Evolutionary conservation across 2,888 invertebrate species (phyloP).

Genomic region (Lucinisca nassula): DNA sequence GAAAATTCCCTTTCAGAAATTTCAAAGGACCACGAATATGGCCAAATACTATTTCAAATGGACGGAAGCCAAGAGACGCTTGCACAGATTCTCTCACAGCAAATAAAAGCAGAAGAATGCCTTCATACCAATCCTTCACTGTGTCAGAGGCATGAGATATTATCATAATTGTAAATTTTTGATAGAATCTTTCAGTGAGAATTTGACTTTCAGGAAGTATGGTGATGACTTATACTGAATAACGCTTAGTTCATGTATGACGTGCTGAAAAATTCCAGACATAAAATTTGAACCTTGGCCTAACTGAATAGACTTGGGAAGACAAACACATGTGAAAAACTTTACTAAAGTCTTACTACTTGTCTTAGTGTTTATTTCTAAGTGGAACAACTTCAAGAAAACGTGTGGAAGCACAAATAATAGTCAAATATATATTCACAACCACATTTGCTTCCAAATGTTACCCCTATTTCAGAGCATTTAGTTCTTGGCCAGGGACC

Average conservation of each 20-base stretch:
- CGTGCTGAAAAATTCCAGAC: conserved; percentile 59
- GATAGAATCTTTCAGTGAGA: conserved; percentile 50
- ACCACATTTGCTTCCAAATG: conserved; percentile 53
- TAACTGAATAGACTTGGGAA: conserved; percentile 59
- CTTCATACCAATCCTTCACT: conserved; percentile 64
- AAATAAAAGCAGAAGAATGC: conserved; percentile 47
- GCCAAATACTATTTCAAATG: conserved; percentile 68
- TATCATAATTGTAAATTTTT: conserved; percentile 62
- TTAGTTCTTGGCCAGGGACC: too few relatives aligned
- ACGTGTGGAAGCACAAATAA: neutral
- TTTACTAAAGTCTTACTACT: neutral
- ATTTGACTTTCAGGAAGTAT: conserved; percentile 54
- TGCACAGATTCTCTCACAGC: too few relatives aligned
- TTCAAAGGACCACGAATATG: too few relatives aligned
- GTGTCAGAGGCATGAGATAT: conserved; percentile 48
- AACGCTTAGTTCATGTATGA: conserved; percentile 40
- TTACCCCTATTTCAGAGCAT: too few relatives aligned
- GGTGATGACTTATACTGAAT: neutral
- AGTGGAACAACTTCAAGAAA: conserved; percentile 60
- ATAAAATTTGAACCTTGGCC: conserved; percentile 68
- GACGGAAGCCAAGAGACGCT: conserved; percentile 67
- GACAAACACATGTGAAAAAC: neutral
- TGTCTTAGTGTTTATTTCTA: conserved; percentile 37
- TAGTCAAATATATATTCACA: conserved; percentile 10
- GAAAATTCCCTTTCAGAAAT: too few relatives aligned